Base-by-base conservation (phyloP, 2,113 vertebrate species). In the Cyanocitta stelleri region DNA sequence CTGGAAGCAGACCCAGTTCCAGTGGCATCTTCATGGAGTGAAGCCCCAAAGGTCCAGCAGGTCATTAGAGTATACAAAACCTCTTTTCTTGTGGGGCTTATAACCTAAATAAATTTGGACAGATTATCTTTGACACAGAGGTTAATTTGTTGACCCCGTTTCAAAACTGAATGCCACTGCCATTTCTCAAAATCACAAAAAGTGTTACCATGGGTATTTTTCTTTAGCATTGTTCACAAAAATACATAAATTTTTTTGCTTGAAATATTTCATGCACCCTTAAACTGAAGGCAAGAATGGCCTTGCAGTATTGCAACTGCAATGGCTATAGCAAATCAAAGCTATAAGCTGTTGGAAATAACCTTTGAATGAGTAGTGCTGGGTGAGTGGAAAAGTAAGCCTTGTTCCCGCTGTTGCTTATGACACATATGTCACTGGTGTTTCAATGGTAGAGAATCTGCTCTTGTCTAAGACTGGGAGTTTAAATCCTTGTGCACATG, bases 1-100 rank as follows among this genome's bases (percentile, higher is more conserved):
- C 84, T 96, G 95, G 92, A 97, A 96, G 76, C 90, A 93, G 93
- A 93, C 92, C 92, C 92, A 96, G 93, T 96, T 94, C 88, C 73
- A 88, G 93, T 49, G 85, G 72, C 79, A 96, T 95, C 96, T 95
- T 94, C 95, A 84, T 0, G 30, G 64, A 95, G 86, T 49, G 92
- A 88, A 88, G 72, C 78, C 90, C 88, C 72, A 81, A 72, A 96
- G 86, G 93, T 96, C 72, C 76, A 86, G 73, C 7, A 4, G 90
- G 92, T 96, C 88, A 87, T 76, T 78, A 39, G 69, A 92, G 80
- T 95, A 76, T 90, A 96, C 66, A 94, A 95, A 97, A 85, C 80
- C 73, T 92, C 86, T 90, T 83, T 96, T 95, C 80, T 89, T 94
- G 44, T 66, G 87, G 59, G 59, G 69, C 58, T 90, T 92, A 72